Evolutionary conservation across 2,888 invertebrate genomes (phyloP).

Genomic region (Tribolium freemani): DNA sequence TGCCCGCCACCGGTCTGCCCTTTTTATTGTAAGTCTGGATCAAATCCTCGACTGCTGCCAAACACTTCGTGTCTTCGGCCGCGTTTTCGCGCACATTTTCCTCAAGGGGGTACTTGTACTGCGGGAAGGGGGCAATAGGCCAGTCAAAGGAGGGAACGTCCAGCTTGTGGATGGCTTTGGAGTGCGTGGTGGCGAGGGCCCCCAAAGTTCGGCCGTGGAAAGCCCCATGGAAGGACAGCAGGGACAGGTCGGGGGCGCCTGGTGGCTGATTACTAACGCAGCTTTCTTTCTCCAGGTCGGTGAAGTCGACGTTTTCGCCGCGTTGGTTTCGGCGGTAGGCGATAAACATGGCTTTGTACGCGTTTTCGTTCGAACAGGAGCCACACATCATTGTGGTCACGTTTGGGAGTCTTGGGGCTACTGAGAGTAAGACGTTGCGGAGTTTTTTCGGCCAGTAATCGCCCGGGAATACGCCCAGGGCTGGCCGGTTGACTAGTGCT

Average conservation of each 20-base stretch:
- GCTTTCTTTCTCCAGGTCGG: slow-evolving; percentile 82
- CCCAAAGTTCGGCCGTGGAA: slow-evolving; percentile 98
- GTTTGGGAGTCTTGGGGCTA: slow-evolving; percentile 80
- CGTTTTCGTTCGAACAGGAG: slow-evolving; percentile 98
- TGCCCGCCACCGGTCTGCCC: slow-evolving; percentile 87
- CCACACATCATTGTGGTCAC: slow-evolving; percentile 98
- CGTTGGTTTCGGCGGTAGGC: slow-evolving; percentile 84
- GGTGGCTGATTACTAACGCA: slow-evolving; percentile 91
- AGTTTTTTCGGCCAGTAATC: slow-evolving; percentile 88
- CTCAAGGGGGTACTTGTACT: slow-evolving; percentile 92
- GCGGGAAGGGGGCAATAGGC: slow-evolving; percentile 88
- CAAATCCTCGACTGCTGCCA: slow-evolving; percentile 79
- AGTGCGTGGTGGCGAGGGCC: slow-evolving; percentile 88
- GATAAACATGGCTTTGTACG: slow-evolving; percentile 93
- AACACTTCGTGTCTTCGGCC: slow-evolving; percentile 83
- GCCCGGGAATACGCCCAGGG: slow-evolving; percentile 93
- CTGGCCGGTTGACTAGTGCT: slow-evolving; percentile 91
- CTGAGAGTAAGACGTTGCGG: slow-evolving; percentile 74
- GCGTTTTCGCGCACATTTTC: slow-evolving; percentile 84
- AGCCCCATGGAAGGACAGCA: slow-evolving; percentile 89
- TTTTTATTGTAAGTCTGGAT: slow-evolving; percentile 81
- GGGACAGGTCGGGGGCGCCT: slow-evolving; percentile 86
- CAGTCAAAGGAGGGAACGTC: slow-evolving; percentile 96
- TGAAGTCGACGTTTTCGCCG: slow-evolving; percentile 78
- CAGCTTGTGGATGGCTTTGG: slow-evolving; percentile 95